Percentiles rank a stretch among this genome's conserved stretches.
These are phyloP conservation scores for Hystrix brachyura DNA, from an alignment of 2,113 vertebrate genomes.

Conservation along the genomic window DNA sequence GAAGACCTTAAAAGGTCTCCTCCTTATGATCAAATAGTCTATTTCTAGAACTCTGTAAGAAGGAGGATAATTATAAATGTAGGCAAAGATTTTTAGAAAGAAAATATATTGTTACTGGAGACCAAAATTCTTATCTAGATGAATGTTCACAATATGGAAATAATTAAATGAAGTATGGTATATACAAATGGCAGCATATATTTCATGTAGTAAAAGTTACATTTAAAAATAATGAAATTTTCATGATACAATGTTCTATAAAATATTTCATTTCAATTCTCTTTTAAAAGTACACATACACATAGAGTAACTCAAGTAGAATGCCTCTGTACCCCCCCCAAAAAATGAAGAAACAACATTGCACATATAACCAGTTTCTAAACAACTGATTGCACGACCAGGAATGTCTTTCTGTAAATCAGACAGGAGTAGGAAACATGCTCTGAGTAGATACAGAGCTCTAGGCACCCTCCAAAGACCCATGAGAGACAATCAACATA, in stretches of 20 bases:
- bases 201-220: constrained; percentile 1
- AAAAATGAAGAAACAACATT: constrained; percentile 37
- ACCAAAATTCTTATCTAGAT: constrained; percentile 43
- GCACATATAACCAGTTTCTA: neutral
- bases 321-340: neutral
- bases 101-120: neutral
- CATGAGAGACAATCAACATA: neutral
- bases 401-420: neutral
- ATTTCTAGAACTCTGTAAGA: constrained; percentile 16
- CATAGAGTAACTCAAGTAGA: neutral
- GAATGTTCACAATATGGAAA: neutral
- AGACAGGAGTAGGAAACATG: neutral
- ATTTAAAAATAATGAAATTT: neutral
- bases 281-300: neutral
- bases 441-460: neutral
- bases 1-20: constrained; percentile 6
- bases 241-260: neutral
- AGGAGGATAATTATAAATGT: neutral
- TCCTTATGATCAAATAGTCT: constrained; percentile 5
- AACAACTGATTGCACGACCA: neutral
- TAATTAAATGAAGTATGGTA: neutral
- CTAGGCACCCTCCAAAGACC: neutral
- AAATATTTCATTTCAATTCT: constrained; percentile 18
- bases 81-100: constrained; percentile 10
- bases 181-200: neutral